Evolutionary conservation across 2,888 invertebrate species (phyloP).

Genomic region (Agapetus fuscipes): DNA sequence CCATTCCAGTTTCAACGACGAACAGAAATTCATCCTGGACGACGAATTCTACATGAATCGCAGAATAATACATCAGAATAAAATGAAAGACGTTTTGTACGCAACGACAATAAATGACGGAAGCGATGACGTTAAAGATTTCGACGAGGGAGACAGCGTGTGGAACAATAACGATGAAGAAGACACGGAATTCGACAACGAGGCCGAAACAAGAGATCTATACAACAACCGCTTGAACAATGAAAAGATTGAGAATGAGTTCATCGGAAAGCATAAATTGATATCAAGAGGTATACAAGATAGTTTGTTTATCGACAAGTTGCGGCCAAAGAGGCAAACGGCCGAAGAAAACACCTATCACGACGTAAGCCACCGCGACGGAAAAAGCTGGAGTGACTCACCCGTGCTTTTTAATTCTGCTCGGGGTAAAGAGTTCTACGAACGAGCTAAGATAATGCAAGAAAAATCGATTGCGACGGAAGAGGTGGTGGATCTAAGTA

Average conservation of each 20-base stretch:
- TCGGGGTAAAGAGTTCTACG: neutral
- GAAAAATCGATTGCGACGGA: constrained; percentile 1
- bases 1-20: constrained; percentile 8
- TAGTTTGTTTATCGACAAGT: no score
- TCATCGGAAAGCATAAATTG: constrained; percentile 8
- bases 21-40: constrained; percentile 14
- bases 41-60: constrained; percentile 16
- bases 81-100: constrained; percentile 4
- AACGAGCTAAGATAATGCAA: constrained; percentile 3
- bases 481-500: constrained; percentile 1
- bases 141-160: constrained; percentile 10
- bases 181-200: constrained; percentile 10
- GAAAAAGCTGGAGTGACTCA: no score
- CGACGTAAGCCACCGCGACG: no score
- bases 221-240: no score
- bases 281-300: constrained; percentile 1
- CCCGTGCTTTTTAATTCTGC: no score
- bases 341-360: no score
- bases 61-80: constrained; percentile 18
- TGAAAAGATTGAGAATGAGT: neutral
- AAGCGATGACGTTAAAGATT: constrained; percentile 8
- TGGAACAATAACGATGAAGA: constrained; percentile 13
- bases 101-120: no score
- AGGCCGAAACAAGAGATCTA: no score
- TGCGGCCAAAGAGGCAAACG: neutral